phyloP scores from a whole-genome alignment of 2,797 vertebrate species.

The Gila robusta region DNA sequence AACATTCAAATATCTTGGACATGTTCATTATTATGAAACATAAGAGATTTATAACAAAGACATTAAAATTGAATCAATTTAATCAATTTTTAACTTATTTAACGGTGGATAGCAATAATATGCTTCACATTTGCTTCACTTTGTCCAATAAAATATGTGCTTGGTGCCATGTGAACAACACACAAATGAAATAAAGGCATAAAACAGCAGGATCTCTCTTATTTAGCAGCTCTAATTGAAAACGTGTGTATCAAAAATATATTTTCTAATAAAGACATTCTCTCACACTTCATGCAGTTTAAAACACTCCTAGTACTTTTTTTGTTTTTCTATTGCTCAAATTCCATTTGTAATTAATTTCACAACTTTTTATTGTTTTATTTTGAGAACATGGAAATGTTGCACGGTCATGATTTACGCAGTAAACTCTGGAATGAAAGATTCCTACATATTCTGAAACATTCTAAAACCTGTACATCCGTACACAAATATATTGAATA shows the following conservation, averaged over 20 bases:
- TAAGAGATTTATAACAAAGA: neutral
- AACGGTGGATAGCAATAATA: neutral
- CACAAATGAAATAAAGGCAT: constrained; percentile 50
- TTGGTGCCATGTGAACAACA: constrained; percentile 32
- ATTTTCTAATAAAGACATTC: neutral
- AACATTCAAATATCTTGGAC: neutral
- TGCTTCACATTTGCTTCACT: neutral
- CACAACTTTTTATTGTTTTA: neutral
- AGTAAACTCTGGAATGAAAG: neutral
- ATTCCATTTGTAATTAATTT: neutral
- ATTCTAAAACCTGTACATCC: neutral
- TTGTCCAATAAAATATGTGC: constrained; percentile 10
- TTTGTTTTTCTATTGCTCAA: neutral
- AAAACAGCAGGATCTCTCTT: constrained; percentile 45
- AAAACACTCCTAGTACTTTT: neutral
- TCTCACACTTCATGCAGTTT: neutral
- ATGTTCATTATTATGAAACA: constrained; percentile 1
- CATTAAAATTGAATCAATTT: neutral
- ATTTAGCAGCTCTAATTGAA: constrained; percentile 32
- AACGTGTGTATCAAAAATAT: constrained; percentile 15
- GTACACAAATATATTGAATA: neutral
- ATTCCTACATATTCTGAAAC: neutral
- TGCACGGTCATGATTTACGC: neutral
- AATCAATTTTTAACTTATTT: neutral
- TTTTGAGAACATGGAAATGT: neutral